phyloP scores from a whole-genome alignment of 2,113 vertebrate species.

The Rattus rattus region DNA sequence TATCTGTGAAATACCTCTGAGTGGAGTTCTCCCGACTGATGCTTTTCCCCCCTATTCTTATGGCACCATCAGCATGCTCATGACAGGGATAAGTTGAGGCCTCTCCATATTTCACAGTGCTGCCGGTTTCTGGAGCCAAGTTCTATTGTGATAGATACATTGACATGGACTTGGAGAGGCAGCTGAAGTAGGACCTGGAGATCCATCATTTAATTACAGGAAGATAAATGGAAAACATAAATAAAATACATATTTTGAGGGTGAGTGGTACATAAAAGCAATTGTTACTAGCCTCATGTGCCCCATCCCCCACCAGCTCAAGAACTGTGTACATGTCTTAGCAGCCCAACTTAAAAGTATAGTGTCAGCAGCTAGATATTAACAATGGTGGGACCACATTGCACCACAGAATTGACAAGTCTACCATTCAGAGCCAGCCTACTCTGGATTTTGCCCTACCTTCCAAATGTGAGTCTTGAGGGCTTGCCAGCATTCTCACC shows the following conservation, averaged over 20 bases:
- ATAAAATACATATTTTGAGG: not conserved
- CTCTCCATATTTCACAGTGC: not conserved
- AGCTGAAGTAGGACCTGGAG: conserved; percentile 1
- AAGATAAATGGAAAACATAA: not conserved
- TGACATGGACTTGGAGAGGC: not conserved
- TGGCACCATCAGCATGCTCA: not conserved
- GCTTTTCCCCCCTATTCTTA: not conserved
- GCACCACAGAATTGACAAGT: not conserved
- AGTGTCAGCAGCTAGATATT: not conserved
- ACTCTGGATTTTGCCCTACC: not conserved
- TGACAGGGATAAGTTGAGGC: not conserved
- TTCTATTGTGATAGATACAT: not conserved
- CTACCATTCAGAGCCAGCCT: not conserved
- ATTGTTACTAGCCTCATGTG: not conserved
- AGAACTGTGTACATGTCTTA: not conserved
- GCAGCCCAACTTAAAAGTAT: not conserved
- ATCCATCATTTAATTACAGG: not conserved
- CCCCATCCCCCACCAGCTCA: not conserved
- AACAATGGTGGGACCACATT: not conserved
- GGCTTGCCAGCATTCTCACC: not conserved
- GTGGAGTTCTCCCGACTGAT: not conserved
- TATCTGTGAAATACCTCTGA: not conserved
- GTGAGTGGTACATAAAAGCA: not conserved
- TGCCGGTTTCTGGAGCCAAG: not conserved
- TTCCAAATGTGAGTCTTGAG: not conserved